These are phyloP conservation scores for Apostichopus californicus DNA, from an alignment of 35 echinoderm and acorn worm genomes.

Conservation along the genomic window DNA sequence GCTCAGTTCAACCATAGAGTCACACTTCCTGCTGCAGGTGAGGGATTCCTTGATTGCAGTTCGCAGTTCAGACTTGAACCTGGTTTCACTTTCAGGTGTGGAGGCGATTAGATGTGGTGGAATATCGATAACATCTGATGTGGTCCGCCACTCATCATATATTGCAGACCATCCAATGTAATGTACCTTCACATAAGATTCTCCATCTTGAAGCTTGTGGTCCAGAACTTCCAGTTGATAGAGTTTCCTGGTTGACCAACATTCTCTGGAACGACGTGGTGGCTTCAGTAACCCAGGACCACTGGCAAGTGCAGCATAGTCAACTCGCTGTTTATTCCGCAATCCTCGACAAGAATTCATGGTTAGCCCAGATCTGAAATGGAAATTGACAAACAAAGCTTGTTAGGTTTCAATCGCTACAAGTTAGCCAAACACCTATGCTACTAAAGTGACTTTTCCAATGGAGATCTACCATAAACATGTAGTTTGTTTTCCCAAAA, in stretches of 20 bases:
- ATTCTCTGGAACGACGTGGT: background rate
- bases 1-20: background rate
- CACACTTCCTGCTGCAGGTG: constrained; percentile 16
- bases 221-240: background rate
- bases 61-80: constrained; percentile 7
- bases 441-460: no score
- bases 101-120: constrained; percentile 12
- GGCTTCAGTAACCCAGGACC: background rate
- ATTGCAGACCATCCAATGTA: constrained; percentile 26
- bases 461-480: no score
- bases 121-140: constrained; percentile 4
- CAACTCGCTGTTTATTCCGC: background rate
- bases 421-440: no score
- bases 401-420: no score
- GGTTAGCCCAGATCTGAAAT: background rate
- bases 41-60: constrained; percentile 14
- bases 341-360: background rate
- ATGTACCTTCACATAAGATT: background rate
- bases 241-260: constrained; percentile 10
- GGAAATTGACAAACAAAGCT: no score
- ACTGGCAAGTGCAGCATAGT: background rate
- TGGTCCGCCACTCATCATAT: constrained; percentile 33
- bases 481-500: background rate
- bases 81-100: background rate
- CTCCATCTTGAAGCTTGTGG: constrained; percentile 1